phyloP scores from a whole-genome alignment of 2,888 invertebrate species.

The Drosophila phalerata region DNA sequence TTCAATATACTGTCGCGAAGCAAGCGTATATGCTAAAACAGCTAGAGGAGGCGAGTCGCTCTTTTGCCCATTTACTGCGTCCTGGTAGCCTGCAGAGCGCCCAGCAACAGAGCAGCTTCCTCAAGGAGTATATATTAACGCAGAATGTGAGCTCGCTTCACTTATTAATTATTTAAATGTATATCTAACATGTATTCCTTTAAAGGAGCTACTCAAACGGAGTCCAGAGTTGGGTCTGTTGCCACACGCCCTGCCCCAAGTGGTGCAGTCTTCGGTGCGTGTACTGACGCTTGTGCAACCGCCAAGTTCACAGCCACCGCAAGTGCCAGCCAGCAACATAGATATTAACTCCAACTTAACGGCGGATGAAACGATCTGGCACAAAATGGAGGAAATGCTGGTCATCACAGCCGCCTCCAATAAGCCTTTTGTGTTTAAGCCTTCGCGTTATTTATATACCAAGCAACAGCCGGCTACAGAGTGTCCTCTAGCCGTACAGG shows the following conservation, averaged over 20 bases:
- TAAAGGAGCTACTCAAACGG: constrained; percentile 82
- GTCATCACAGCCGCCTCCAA: constrained; percentile 90
- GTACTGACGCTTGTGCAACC: constrained; percentile 87
- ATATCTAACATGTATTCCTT: neutral
- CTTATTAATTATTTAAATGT: neutral
- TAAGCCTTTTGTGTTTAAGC: constrained; percentile 91
- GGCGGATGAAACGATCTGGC: constrained; percentile 88
- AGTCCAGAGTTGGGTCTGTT: constrained; percentile 86
- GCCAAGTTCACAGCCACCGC: constrained; percentile 73
- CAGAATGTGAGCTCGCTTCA: constrained; percentile 88
- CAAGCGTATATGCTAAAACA: constrained; percentile 93
- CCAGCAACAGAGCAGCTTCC: constrained; percentile 91
- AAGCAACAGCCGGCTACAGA: constrained; percentile 88
- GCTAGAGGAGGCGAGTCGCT: constrained; percentile 89
- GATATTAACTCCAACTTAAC: constrained; percentile 83
- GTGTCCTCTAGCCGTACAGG: constrained; percentile 90
- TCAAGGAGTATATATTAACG: constrained; percentile 94
- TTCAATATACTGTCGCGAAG: constrained; percentile 96
- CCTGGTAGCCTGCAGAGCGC: constrained; percentile 90
- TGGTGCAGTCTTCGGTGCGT: constrained; percentile 89
- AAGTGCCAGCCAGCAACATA: constrained; percentile 84
- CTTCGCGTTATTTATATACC: constrained; percentile 91
- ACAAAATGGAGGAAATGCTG: constrained; percentile 91
- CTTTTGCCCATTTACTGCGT: constrained; percentile 92
- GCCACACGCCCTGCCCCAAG: constrained; percentile 91